A percentile compares a stretch with the other conserved stretches of the same genome.
phyloP scores from a whole-genome alignment of 2,797 vertebrate genomes.

The Poecilia wingei region DNA sequence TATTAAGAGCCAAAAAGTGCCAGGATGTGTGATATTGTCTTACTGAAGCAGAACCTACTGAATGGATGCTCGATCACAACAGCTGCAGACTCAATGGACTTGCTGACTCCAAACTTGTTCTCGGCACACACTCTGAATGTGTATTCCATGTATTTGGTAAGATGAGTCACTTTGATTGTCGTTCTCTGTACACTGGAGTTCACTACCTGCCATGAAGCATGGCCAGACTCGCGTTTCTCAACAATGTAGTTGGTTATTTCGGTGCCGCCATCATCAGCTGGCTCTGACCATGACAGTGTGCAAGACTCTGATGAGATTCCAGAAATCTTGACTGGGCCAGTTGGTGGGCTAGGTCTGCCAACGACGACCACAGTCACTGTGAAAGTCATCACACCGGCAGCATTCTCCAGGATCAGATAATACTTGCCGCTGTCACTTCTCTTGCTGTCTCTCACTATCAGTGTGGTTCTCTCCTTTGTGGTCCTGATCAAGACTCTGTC shows the following conservation, averaged over 20 bases:
- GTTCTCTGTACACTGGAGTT: conserved; percentile 98
- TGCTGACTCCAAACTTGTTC: conserved; percentile 99
- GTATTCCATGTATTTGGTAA: conserved; percentile 99
- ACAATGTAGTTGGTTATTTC: conserved; percentile 98
- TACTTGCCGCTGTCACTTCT: conserved; percentile 98
- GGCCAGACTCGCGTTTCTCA: conserved; percentile 96
- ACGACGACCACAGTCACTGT: conserved; percentile 92
- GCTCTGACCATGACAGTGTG: conserved; percentile 89
- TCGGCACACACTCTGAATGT: conserved; percentile 97
- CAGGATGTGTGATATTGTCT: background rate
- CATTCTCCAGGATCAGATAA: conserved; percentile 93
- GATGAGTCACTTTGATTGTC: conserved; percentile 95
- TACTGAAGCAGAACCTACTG: conserved; percentile 80
- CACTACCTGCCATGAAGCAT: conserved; percentile 95
- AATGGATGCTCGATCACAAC: conserved; percentile 97
- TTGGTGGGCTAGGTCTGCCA: conserved; percentile 90
- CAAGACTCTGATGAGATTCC: conserved; percentile 94
- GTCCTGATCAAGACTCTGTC: conserved; percentile 92
- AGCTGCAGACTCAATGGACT: conserved; percentile 90
- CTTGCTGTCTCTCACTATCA: conserved; percentile 94
- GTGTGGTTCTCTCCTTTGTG: conserved; percentile 89
- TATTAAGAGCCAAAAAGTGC: background rate
- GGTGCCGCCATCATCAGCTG: conserved; percentile 92
- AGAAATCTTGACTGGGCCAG: conserved; percentile 91
- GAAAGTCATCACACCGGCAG: conserved; percentile 93